Conservation (phyloP, 2,888 invertebrate species). For the Drosophila hawaiiensis region DNA sequence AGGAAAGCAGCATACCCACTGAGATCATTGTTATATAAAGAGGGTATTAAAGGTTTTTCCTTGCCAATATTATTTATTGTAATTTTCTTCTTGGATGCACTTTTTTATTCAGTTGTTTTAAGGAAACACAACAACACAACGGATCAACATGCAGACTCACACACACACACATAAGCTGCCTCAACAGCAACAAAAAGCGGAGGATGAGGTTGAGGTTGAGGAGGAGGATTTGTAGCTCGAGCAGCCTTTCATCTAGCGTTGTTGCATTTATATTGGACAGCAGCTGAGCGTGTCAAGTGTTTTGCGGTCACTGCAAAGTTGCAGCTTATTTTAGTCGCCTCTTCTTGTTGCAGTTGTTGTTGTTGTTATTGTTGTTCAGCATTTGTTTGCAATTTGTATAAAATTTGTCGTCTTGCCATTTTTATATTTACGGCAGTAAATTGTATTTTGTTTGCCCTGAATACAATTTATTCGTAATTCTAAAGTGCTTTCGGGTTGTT, state of each 20-base stretch:
- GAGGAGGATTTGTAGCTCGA: not conserved
- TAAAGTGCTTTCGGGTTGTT: constrained; percentile 53
- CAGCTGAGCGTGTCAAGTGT: constrained; percentile 76
- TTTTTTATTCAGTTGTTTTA: constrained; percentile 38
- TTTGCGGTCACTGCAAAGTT: constrained; percentile 66
- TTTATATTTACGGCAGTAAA: constrained; percentile 50
- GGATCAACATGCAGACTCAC: not conserved
- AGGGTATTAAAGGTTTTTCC: not conserved
- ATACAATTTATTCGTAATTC: constrained; percentile 45
- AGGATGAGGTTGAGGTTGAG: not conserved
- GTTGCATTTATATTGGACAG: constrained; percentile 70
- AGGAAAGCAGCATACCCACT: not conserved
- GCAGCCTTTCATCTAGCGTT: constrained; percentile 14
- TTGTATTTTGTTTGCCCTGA: constrained; percentile 41
- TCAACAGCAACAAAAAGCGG: not conserved
- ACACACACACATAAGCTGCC: constrained; percentile 10
- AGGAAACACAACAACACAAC: not conserved
- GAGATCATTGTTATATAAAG: not conserved
- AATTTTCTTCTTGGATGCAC: constrained; percentile 27
- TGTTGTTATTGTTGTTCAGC: constrained; percentile 47
- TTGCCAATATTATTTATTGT: constrained; percentile 59
- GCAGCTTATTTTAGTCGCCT: constrained; percentile 51
- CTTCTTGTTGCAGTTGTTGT: constrained; percentile 12
- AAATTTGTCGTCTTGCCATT: constrained; percentile 55
- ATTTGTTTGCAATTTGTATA: constrained; percentile 75